Base-by-base conservation (phyloP, 2,888 invertebrate genomes). In the Agapostemon virescens region DNA sequence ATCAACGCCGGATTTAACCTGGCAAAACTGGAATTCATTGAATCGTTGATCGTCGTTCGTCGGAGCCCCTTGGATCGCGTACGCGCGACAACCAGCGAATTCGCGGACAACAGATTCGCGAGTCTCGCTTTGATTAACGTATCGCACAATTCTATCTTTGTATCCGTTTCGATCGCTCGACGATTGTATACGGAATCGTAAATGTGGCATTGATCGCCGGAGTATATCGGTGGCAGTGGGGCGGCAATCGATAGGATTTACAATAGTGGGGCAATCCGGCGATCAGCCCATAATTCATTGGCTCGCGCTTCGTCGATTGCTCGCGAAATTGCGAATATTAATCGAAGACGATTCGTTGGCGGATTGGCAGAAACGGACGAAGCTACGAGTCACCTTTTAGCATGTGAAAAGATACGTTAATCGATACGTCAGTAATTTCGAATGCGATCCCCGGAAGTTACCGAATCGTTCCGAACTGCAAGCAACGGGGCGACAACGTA, bases 91-190 rank as follows among this genome's bases (percentile, higher is more conserved):
- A 4, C 40, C 13, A 40, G 40, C 30, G n/a, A 33, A 52, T 77
- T 55, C 36, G 33, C 52, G 63, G 17, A 68, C 49, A 77, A 42
- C 70, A 79, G 61, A 23, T 79, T 64, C 33, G 45, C 36, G 36
- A 42, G 40, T 15, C n/a, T 33, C 55, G 64, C 69, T 81, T 83
- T 79, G 83, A 87, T 88, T 86, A 87, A 85, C 86, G 83, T 86
- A 84, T 84, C 79, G 83, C 82, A 81, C 88, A 85, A 87, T 87
- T 87, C 83, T 86, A 80, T 83, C 82, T 78, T 76, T 58, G 73
- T 71, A 69, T 66, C 58, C 23, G 49, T 70, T 77, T 74, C 61
- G 75, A 78, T 72, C 68, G 58, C 26, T 13, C 45, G 30, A 67
- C 66, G 64, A 72, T 76, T 66, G 23, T 36, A 15, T 33, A 15